Percentiles rank a stretch among this genome's conserved stretches.
Conservation (phyloP, 2,888 invertebrate genomes). For the Megamerina dolium region DNA sequence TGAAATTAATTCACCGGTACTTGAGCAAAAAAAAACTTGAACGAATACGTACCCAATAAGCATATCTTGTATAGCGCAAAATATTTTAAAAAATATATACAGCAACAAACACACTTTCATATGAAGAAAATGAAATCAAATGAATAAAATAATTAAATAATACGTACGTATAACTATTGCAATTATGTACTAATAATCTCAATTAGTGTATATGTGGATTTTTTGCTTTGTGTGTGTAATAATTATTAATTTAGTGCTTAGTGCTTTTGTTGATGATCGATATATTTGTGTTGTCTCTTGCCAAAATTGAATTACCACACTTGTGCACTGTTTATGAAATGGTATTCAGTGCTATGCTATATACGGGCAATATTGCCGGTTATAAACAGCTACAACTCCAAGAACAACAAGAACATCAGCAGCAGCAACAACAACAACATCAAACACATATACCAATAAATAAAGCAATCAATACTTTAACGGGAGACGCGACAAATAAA, state of each 20-base stretch:
- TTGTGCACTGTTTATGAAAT: conserved; percentile 45
- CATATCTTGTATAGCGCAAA: no score
- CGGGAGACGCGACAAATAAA: background rate
- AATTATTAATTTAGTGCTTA: background rate
- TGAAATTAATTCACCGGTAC: no score
- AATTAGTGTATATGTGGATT: background rate
- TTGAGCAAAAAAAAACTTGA: no score
- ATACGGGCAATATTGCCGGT: conserved; percentile 46
- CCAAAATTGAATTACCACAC: conserved; percentile 28
- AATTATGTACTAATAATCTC: background rate
- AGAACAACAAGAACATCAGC: conserved; percentile 17
- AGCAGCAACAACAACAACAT: conserved; percentile 10
- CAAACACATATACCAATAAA: conserved; percentile 1
- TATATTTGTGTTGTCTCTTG: conserved; percentile 16
- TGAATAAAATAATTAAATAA: no score
- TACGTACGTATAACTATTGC: no score
- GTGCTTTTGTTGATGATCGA: conserved; percentile 4
- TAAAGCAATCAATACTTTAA: background rate
- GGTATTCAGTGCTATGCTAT: conserved; percentile 51
- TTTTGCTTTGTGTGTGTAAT: background rate
- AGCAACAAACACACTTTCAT: no score
- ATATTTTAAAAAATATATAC: no score
- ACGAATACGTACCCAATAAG: no score
- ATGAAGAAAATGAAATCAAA: no score
- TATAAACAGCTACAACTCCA: conserved; percentile 27